A percentile compares a stretch with the other conserved stretches of the same genome.
Conservation (phyloP, 2,113 vertebrate genomes). For the Benitochromis conjunctus region DNA sequence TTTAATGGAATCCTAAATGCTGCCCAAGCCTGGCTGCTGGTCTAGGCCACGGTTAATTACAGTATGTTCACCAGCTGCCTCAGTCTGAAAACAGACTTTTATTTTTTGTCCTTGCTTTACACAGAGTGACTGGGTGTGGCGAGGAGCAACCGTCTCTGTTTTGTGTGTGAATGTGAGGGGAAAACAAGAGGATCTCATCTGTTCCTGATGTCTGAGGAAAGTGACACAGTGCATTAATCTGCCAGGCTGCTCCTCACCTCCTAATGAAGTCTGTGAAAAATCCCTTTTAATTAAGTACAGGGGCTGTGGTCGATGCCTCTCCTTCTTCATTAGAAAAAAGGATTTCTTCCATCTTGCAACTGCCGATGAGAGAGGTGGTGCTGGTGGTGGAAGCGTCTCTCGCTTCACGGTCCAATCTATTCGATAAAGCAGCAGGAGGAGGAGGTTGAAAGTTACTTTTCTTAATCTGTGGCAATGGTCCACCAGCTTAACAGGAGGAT, state of each 20-base stretch:
- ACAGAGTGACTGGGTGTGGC: conserved; percentile 3
- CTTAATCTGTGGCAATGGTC: conserved; percentile 58
- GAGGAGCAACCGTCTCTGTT: conserved; percentile 11
- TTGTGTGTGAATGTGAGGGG: background rate
- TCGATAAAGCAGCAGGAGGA: conserved; percentile 6
- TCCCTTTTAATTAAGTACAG: conserved; percentile 75
- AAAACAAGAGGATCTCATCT: conserved; percentile 51
- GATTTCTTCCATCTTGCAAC: conserved; percentile 47
- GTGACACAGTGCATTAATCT: conserved; percentile 72
- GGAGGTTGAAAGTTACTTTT: conserved; percentile 44
- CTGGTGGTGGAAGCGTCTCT: conserved; percentile 39
- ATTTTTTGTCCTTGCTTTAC: background rate
- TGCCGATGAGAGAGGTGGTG: conserved; percentile 57
- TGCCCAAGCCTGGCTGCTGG: conserved; percentile 44
- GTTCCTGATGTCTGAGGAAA: conserved; percentile 55
- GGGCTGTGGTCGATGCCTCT: conserved; percentile 65
- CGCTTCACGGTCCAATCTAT: conserved; percentile 42
- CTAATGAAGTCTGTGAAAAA: conserved; percentile 79
- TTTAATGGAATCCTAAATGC: conserved; percentile 66
- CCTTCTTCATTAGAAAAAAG: conserved; percentile 67
- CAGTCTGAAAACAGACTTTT: conserved; percentile 14
- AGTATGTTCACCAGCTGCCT: conserved; percentile 56
- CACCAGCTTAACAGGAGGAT: conserved; percentile 38
- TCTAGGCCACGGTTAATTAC: conserved; percentile 63
- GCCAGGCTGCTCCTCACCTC: conserved; percentile 56